phyloP scores from a whole-genome alignment of 1,140 invertebrate species.

The Eueides isabella region DNA sequence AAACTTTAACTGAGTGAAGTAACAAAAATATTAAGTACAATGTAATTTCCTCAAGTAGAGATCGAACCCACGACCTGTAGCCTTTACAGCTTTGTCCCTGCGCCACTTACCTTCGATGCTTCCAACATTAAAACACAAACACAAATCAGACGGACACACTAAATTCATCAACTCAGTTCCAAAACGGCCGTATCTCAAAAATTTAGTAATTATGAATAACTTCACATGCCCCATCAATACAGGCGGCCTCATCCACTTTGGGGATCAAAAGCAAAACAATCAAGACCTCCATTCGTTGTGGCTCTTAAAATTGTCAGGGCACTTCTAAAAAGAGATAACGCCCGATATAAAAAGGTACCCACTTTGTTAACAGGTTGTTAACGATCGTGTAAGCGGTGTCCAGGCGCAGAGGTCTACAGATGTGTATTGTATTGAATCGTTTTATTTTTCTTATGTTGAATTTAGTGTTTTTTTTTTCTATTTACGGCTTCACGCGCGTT shows the following conservation, averaged over 20 bases:
- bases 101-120: too few species aligned
- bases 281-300: constrained; percentile 55
- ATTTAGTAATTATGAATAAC: constrained; percentile 67
- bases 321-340: constrained; percentile 73
- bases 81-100: too few species aligned
- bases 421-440: background rate
- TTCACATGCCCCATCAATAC: constrained; percentile 63
- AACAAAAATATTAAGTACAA: too few species aligned
- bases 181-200: constrained; percentile 33
- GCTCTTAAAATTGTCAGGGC: constrained; percentile 70
- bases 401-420: constrained; percentile 9
- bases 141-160: background rate
- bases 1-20: too few species aligned
- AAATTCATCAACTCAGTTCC: background rate
- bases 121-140: background rate
- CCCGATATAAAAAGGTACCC: constrained; percentile 65
- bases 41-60: too few species aligned
- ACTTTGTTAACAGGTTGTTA: constrained; percentile 77
- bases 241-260: constrained; percentile 30
- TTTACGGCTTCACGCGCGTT: background rate
- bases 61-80: too few species aligned
- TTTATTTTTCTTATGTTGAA: background rate
- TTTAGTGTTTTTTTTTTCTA: background rate
- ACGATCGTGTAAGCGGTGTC: constrained; percentile 54
- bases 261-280: constrained; percentile 52